A percentile compares a stretch with the other conserved stretches of the same genome.
These are phyloP conservation scores for Rotaria macrura DNA, from an alignment of 2,888 invertebrate species.

Conservation along the genomic window DNA sequence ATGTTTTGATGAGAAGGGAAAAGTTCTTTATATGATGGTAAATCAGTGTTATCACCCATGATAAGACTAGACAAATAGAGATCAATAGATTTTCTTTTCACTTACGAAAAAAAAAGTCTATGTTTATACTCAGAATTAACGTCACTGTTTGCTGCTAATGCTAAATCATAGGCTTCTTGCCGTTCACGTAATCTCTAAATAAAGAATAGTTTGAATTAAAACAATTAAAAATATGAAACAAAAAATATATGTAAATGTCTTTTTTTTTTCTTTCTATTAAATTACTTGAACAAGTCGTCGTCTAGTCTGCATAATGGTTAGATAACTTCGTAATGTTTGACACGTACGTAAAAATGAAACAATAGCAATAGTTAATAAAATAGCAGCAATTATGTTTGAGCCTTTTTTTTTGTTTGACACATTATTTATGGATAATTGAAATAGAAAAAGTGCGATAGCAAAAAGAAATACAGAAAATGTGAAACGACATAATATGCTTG, in stretches of 20 bases:
- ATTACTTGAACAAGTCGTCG: background rate
- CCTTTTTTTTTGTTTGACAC: background rate
- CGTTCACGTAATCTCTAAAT: background rate
- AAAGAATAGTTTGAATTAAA: background rate
- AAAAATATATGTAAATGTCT: background rate
- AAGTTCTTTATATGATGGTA: background rate
- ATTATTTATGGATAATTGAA: background rate
- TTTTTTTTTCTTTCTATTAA: too few relatives aligned
- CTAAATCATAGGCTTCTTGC: background rate
- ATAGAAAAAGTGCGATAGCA: background rate
- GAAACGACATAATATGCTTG: background rate
- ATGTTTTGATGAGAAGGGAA: background rate
- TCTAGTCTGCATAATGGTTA: background rate
- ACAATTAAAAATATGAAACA: too few relatives aligned
- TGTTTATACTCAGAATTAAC: background rate
- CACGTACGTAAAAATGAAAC: background rate
- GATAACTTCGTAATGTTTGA: background rate
- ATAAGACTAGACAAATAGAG: background rate
- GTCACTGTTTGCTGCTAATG: background rate
- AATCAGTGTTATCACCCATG: background rate
- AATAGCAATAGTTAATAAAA: background rate
- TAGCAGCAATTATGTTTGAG: background rate
- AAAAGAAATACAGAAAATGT: background rate
- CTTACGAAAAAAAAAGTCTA: background rate
- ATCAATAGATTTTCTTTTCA: background rate